Base-by-base conservation (phyloP, 1,140 invertebrate genomes). In the Andricus grossulariae region DNA sequence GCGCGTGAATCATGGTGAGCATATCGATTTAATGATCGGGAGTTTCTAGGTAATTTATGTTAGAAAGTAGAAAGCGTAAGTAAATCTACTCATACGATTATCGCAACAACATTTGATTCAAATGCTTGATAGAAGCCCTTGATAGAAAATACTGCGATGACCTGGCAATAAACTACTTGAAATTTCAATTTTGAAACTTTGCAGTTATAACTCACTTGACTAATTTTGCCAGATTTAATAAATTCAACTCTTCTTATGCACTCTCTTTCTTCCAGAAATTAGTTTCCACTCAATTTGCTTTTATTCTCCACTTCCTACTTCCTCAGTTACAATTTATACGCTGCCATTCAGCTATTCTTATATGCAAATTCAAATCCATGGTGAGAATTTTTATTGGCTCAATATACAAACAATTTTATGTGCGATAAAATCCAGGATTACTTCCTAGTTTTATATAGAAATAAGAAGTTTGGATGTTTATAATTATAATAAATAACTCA, bases 51-150 rank as follows among this genome's bases (percentile, higher is more conserved):
- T 73, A 79, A 81, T 49, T 79, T 72, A 54, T 75, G 72, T 74
- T 81, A 81, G 81, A 84, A 84, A 84, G 83, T 82, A 82, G 81
- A 81, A 84, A 82, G 79, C 74, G 66, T 74, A 49, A 79, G 78
- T 82, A 57, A 79, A 74, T 77, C 55, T 77, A 70, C 57, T 75
- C 66, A 73, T 71, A 52, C n/a, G 45, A 66, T n/a, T 16, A 76
- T 77, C 74, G 66, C 60, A 72, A 82, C 50, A 49, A 25, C 18
- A 16, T 45, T 16, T 25, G 73, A 70, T 77, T 54, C 52, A 18
- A 54, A 54, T 54, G 16, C 18, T 54, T 15, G 18, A 54, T 54
- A 15, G 21, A 25, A 60, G 19, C 21, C 25, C 25, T 32, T 32
- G 4, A 32, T 32, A 32, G 25, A 60, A 60, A 60, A 11, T 19